phyloP scores from a whole-genome alignment of 2,797 vertebrate genomes.

The Psittacula derbiana region DNA sequence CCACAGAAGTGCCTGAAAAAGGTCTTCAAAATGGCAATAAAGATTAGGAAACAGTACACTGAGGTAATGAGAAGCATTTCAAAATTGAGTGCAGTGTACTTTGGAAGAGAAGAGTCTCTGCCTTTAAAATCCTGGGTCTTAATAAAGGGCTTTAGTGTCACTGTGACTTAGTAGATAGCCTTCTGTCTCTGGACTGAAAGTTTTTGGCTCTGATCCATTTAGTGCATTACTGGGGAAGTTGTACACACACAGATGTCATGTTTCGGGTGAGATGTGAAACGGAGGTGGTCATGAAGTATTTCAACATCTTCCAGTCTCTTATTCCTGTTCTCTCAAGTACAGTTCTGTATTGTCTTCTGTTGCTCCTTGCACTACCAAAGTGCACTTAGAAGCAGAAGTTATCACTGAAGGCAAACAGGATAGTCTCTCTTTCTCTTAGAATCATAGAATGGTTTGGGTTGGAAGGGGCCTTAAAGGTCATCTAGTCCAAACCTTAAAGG shows the following conservation, averaged over 20 bases:
- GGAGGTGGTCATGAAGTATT: neutral
- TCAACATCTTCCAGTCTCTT: neutral
- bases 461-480: neutral
- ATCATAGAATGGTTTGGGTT: neutral
- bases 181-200: neutral
- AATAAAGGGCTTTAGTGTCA: neutral
- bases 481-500: neutral
- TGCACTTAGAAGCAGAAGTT: neutral
- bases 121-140: neutral
- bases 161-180: neutral
- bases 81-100: neutral
- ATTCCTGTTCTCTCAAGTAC: neutral
- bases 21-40: neutral
- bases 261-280: neutral
- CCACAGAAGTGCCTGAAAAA: neutral
- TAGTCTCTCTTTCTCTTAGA: neutral
- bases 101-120: neutral
- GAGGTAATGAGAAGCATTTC: neutral
- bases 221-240: neutral
- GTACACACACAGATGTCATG: neutral
- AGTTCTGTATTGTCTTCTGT: neutral
- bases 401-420: neutral
- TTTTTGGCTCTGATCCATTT: neutral
- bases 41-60: neutral
- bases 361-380: neutral